Base-by-base conservation (phyloP, 2,797 vertebrate genomes). In the Periparus ater region DNA sequence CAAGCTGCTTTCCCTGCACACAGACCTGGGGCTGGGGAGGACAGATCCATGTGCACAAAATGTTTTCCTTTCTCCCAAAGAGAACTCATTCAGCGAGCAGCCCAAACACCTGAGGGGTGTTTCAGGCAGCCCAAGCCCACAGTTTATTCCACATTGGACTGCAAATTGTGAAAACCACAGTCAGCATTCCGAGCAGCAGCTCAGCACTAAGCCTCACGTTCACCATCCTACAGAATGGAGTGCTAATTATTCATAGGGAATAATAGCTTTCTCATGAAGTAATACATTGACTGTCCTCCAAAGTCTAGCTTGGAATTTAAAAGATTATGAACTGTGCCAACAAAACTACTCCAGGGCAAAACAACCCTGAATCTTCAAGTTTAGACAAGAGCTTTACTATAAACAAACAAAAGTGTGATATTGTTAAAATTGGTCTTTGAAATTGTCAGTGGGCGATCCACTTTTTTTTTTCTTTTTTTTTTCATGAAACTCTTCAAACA, bases 321-420 rank as follows among this genome's bases (percentile, higher is more conserved):
- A 92, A 88, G 95, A 92, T 94, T 93, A 90, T 71, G 71, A 93
- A 36, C 25, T 6, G 74, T 90, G 91, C 95, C 95, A 96, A 90
- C 93, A 91, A 95, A 95, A 96, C 48, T 95, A 96, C 95, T 96
- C 71, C 88, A 79, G 95, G 96, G 95, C 95, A 97, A 97, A 97
- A 95, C 89, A 97, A 82, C 51, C 9, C 53, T 21, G 85, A 92
- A 87, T 82, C 67, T 84, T 97, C 96, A 97, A 95, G 96, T 95
- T 96, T 91, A 96, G 96, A 85, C 96, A 97, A 92, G 96, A 93
- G 76, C 23, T n/a, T 90, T 91, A 95, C 91, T 91, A 91, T 95
- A 96, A 97, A 96, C 95, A 96, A 97, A 96, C 95, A 96, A 67
- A 94, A 86, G 60, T 18, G 68, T 81, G 76, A 95, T 95, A 94